Percentiles rank a stretch among this genome's conserved stretches.
These are phyloP conservation scores for Caenorhabditis imperialis DNA, from an alignment of 2,888 invertebrate genomes.

Conservation along the genomic window DNA sequence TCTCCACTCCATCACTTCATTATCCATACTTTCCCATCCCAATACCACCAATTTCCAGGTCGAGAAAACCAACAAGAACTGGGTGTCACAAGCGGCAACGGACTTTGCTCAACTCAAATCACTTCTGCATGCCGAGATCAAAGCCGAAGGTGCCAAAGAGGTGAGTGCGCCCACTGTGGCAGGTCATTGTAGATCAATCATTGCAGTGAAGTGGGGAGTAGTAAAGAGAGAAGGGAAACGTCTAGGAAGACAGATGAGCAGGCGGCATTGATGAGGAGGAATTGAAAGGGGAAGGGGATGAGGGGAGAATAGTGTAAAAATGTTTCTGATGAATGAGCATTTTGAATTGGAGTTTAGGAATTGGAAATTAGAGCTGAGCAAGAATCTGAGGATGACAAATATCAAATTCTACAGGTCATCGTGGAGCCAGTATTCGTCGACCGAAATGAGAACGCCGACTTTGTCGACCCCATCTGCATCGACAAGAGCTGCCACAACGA, in stretches of 20 bases:
- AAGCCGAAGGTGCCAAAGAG: constrained; percentile 34
- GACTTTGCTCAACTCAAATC: constrained; percentile 21
- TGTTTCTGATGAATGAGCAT: constrained; percentile 33
- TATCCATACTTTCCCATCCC: no score
- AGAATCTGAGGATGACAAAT: no score
- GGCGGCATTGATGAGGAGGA: no score
- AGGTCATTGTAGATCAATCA: constrained; percentile 28
- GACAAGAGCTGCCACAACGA: constrained; percentile 39
- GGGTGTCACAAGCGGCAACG: constrained; percentile 31
- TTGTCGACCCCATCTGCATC: constrained; percentile 36
- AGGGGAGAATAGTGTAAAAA: no score
- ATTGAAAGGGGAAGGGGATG: no score
- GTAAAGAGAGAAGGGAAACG: neutral
- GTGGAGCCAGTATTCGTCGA: constrained; percentile 50
- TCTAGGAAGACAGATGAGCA: constrained; percentile 36
- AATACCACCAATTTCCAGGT: constrained; percentile 35
- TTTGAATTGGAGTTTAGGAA: neutral
- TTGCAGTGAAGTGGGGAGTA: constrained; percentile 11
- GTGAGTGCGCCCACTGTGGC: constrained; percentile 10
- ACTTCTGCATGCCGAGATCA: constrained; percentile 24
- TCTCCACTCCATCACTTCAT: no score
- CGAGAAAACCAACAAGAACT: constrained; percentile 26
- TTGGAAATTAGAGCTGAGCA: no score
- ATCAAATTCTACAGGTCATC: constrained; percentile 42
- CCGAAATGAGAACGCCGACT: constrained; percentile 5